Evolutionary conservation across 1,140 invertebrate species (phyloP).

Genomic region (Bombyx mandarina): DNA sequence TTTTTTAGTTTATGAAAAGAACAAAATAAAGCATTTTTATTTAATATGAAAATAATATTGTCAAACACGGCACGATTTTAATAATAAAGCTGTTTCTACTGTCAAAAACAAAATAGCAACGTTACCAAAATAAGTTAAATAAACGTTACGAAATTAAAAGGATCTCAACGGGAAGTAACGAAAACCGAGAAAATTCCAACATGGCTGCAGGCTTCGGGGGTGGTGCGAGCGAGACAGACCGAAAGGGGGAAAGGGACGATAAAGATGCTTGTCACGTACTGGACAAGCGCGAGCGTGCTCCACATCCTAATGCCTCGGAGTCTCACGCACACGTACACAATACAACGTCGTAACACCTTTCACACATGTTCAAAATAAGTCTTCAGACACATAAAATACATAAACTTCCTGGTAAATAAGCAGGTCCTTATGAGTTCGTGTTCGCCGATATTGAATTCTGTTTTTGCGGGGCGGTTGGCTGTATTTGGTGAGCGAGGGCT

Average conservation of each 20-base stretch:
- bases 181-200: conserved; percentile 66
- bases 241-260: conserved; percentile 59
- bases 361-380: conserved; percentile 22
- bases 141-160: conserved; percentile 59
- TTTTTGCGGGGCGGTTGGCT: conserved; percentile 31
- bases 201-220: conserved; percentile 51
- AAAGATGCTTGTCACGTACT: conserved; percentile 65
- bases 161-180: conserved; percentile 52
- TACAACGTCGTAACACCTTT: conserved; percentile 44
- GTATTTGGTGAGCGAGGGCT: conserved; percentile 44
- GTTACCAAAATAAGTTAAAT: conserved; percentile 34
- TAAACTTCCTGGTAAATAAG: conserved; percentile 68
- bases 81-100: too few species aligned
- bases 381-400: conserved; percentile 50
- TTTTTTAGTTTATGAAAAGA: too few species aligned
- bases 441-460: conserved; percentile 63
- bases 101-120: too few species aligned
- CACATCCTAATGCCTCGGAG: conserved; percentile 58
- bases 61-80: too few species aligned
- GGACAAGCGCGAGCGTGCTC: conserved; percentile 64
- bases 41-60: too few species aligned
- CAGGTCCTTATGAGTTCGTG: conserved; percentile 50
- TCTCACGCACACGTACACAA: conserved; percentile 43
- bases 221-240: conserved; percentile 55
- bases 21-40: too few species aligned